Evolutionary conservation across 35 echinoderm and acorn worm species (phyloP), one percentile per base, ranked within the genome.

Genomic region (Anneissia japonica): DNA sequence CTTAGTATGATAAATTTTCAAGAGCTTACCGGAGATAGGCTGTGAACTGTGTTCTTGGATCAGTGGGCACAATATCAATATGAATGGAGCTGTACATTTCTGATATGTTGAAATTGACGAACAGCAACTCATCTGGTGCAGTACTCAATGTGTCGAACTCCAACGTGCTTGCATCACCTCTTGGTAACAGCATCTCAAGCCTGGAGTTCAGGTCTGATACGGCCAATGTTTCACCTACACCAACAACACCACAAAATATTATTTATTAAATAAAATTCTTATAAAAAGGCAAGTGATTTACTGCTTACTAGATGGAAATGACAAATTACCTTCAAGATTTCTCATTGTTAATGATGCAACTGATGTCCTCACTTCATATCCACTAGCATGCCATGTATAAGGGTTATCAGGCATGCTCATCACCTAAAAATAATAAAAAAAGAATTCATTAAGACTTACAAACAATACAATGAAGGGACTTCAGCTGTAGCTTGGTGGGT

Each of bases 51-150:
- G 29, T 73, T 23, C 0, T 30, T 33, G 72, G 26, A 76, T 84
- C 74, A 34, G 76, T 73, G 0, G 86, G 86, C 30, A 85, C 34
- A 14, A 93, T 89, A 31, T 93, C 82, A 12, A 94, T 94, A 51
- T 94, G 92, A 37, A 94, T 86, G 43, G 92, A 94, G 23, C 83
- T 94, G 84, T 89, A 85, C 17, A 84, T 41, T 16, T 94, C 88
- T 6, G 87, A 83, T 0, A 90, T 29, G 31, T 94, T 94, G 79
- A 94, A 94, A 31, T 81, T 77, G 21, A 94, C 17, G 0, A 80
- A 80, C n/a, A 82, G 80, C 35, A 83, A 35, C 38, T 87, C 38
- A 34, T 83, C 17, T 35, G 43, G 46, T 51, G 41, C 72, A 10
- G 83, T 83, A 0, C 46, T 84, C 36, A 81, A 41, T 26, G 84